Base-by-base conservation (phyloP, 2,888 invertebrate genomes). In the Meiosimyza decipiens region DNA sequence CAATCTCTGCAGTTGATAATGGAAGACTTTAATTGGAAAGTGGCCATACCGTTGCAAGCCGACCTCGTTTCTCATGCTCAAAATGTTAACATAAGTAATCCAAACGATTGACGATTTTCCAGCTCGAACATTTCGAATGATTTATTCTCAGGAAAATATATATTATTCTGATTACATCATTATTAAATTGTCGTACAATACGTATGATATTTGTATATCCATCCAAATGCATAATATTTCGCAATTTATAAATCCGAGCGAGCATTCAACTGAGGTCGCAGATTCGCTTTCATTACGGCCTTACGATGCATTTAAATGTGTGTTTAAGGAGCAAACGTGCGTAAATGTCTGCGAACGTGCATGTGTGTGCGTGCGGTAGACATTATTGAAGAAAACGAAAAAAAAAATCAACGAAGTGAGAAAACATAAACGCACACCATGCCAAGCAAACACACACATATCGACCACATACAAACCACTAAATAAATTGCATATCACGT, bases 311-410 rank as follows among this genome's bases (percentile, higher is more conserved):
- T 73, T 73, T 74, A 71, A 71, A 72, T 76, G 76, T 74, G 76
- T 73, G 75, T 79, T 78, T 78, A 78, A 78, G 73, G 76, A 71
- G 72, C 73, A 72, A 72, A 76, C 79, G 77, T 79, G 78, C 77
- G 76, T 78, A 64, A 57, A 63, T 40, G 62, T 51, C 16, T 15
- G 49, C 47, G 49, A 3, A 47, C 40, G 51, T 71, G 71, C 50
- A 59, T 65, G 57, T 28, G 65, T 70, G 70, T 40, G 70, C 60
- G 69, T 51, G 62, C 16, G 62, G 50, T 18, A 28, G 28, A 28
- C 28, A 4, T 28, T 28, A 4, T 28, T 28, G 28, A 28, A 3
- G 3, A 40, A 2, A 40, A 40, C 1, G 40, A 40, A 40, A 9
- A 40, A 50, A 64, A 64, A 64, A 64, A 50, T 50, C 64, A 64